Percentiles rank a stretch among this genome's conserved stretches.
Conservation (phyloP, 2,888 invertebrate genomes). For the Teleogryllus oceanicus region DNA sequence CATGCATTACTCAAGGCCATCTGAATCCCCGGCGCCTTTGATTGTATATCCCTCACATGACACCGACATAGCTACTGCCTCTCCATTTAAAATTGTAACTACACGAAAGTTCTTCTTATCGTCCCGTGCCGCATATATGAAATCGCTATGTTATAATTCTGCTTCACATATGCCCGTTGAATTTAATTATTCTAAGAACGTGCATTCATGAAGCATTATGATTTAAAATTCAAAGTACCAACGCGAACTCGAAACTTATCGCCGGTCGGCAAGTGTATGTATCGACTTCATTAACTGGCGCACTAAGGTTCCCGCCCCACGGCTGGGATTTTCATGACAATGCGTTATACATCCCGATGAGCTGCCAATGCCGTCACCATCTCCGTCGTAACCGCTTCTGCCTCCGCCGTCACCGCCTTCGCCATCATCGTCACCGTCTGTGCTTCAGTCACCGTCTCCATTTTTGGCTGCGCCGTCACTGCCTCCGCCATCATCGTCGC, state of each 20-base stretch:
- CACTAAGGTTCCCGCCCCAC: neutral
- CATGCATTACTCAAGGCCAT: no score
- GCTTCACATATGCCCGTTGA: neutral
- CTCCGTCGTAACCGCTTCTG: no score
- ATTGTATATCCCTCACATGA: no score
- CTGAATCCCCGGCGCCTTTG: no score
- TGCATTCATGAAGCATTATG: neutral
- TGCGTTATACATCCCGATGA: constrained; percentile 9
- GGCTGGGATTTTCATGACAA: neutral
- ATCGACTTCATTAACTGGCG: neutral
- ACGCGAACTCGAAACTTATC: constrained; percentile 1
- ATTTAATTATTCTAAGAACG: constrained; percentile 18
- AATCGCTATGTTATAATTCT: constrained; percentile 1
- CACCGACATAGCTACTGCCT: no score
- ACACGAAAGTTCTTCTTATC: neutral
- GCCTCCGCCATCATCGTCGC: no score
- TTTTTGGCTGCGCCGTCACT: no score
- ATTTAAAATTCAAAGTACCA: constrained; percentile 8
- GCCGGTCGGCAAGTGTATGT: neutral
- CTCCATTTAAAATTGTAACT: neutral
- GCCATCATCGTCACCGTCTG: no score
- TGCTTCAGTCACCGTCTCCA: no score
- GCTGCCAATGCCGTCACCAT: neutral
- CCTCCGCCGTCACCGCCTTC: no score
- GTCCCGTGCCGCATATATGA: neutral